These are phyloP conservation scores for Neolamprologus sp. DNA, from an alignment of 2,113 vertebrate genomes.

Conservation along the genomic window DNA sequence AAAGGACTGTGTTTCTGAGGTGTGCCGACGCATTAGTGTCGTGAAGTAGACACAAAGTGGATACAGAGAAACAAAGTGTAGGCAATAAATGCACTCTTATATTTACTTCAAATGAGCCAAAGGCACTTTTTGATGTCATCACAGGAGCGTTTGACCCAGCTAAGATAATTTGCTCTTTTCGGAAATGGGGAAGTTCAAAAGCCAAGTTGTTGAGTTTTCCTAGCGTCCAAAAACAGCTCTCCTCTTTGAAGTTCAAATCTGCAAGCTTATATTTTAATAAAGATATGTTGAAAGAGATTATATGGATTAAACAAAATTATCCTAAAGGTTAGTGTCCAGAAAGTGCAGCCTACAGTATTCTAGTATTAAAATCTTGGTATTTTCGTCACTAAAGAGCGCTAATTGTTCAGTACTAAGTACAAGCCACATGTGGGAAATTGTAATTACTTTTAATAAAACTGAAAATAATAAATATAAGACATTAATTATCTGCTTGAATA, in stretches of 20 bases:
- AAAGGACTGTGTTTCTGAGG: neutral
- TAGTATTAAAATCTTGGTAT: neutral
- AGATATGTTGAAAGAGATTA: neutral
- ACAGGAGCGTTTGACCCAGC: neutral
- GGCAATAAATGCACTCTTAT: neutral
- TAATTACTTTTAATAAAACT: neutral
- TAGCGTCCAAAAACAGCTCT: neutral
- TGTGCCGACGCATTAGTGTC: neutral
- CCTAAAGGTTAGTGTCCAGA: neutral
- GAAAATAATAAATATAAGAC: neutral
- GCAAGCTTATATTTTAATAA: neutral
- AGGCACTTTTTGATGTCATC: neutral
- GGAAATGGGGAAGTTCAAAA: neutral
- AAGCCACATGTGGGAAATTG: neutral
- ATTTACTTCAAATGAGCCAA: neutral
- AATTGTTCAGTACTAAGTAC: neutral
- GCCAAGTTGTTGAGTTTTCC: neutral
- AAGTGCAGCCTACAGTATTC: neutral
- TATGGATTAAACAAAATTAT: neutral
- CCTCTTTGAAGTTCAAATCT: neutral
- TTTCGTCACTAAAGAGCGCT: neutral
- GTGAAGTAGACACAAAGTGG: neutral
- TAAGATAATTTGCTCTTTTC: neutral
- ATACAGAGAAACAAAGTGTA: neutral
- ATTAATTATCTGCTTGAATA: neutral